phyloP scores from a whole-genome alignment of 2,797 vertebrate species.

The Pseudomugil gertrudae region DNA sequence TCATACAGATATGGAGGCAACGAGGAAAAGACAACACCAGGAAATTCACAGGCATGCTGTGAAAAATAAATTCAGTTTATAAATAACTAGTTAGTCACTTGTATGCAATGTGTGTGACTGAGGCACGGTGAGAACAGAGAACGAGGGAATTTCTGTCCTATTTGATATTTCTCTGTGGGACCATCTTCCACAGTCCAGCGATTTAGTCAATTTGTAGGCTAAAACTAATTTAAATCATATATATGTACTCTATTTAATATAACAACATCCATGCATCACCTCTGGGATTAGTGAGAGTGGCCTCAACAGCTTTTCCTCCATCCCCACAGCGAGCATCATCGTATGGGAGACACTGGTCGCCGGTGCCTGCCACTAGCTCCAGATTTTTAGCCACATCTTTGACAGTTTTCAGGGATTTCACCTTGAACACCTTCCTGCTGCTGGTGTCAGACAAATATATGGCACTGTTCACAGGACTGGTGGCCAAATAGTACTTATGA shows the following conservation, averaged over 20 bases:
- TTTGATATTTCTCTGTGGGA: slow-evolving; percentile 12
- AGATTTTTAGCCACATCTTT: slow-evolving; percentile 96
- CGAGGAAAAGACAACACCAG: slow-evolving; percentile 19
- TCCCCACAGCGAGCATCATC: slow-evolving; percentile 96
- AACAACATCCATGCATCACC: slow-evolving; percentile 77
- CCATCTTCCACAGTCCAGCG: background rate
- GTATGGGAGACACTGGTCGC: slow-evolving; percentile 97
- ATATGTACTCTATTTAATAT: slow-evolving; percentile 4
- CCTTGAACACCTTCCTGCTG: slow-evolving; percentile 93
- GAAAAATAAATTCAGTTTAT: slow-evolving; percentile 10
- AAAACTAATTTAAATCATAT: slow-evolving; percentile 3
- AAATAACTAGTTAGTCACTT: slow-evolving; percentile 21
- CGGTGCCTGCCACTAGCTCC: slow-evolving; percentile 93
- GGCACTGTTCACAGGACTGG: slow-evolving; percentile 89
- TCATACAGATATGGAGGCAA: slow-evolving; percentile 38
- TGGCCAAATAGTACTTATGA: slow-evolving; percentile 97
- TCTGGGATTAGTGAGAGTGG: slow-evolving; percentile 96
- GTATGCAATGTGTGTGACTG: background rate
- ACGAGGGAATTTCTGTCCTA: slow-evolving; percentile 17
- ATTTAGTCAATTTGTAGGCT: background rate
- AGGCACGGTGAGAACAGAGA: slow-evolving; percentile 18
- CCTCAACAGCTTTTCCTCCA: slow-evolving; percentile 94
- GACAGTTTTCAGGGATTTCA: slow-evolving; percentile 89
- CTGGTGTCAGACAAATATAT: slow-evolving; percentile 97
- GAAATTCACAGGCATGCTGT: slow-evolving; percentile 11